phyloP scores from a whole-genome alignment of 2,797 vertebrate species.

The Distichodus sexfasciatus region DNA sequence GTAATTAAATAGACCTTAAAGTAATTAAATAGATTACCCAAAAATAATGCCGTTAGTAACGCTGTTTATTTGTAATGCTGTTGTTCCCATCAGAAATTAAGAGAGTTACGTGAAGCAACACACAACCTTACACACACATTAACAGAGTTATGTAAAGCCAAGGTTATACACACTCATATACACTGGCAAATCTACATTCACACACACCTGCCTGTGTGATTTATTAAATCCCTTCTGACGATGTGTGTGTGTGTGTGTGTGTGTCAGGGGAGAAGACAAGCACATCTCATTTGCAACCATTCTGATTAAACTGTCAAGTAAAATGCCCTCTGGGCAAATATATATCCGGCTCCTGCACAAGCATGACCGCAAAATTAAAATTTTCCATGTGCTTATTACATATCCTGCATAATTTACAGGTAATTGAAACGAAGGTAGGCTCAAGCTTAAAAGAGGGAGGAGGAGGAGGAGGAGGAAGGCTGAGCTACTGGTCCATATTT shows the following conservation, averaged over 20 bases:
- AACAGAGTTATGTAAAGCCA: neutral
- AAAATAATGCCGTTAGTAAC: no score
- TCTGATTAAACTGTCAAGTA: slow-evolving; percentile 72
- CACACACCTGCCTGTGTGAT: slow-evolving; percentile 40
- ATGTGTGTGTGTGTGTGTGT: slow-evolving; percentile 1
- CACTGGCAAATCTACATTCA: slow-evolving; percentile 15
- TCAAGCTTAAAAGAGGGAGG: neutral
- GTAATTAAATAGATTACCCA: no score
- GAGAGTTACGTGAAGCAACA: no score
- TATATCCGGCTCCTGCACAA: slow-evolving; percentile 60
- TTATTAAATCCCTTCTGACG: slow-evolving; percentile 45
- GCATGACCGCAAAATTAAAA: slow-evolving; percentile 59
- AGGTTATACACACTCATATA: slow-evolving; percentile 1
- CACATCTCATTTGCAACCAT: slow-evolving; percentile 56
- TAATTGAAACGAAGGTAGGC: slow-evolving; percentile 28
- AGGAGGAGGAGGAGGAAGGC: neutral
- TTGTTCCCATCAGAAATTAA: no score
- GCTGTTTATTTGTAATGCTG: no score
- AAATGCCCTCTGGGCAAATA: slow-evolving; percentile 52
- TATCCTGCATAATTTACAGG: slow-evolving; percentile 53
- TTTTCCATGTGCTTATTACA: slow-evolving; percentile 59
- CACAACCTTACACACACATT: slow-evolving; percentile 40
- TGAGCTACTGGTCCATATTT: no score
- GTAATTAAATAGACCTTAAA: no score
- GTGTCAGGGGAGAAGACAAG: slow-evolving; percentile 44